Base-by-base conservation (phyloP, 2,113 vertebrate genomes). In the Rattus norvegicus region DNA sequence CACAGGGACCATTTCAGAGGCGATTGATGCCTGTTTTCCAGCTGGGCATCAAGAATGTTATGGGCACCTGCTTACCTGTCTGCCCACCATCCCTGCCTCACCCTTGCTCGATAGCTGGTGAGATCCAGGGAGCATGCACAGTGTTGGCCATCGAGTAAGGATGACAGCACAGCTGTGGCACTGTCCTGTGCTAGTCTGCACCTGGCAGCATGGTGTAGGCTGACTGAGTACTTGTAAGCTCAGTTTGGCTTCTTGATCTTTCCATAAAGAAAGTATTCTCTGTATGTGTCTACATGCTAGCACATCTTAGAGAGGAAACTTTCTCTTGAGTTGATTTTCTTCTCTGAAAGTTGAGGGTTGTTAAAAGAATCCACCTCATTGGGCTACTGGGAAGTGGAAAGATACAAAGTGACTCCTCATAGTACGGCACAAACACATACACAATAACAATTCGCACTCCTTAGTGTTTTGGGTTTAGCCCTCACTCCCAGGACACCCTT, bases 71-170 rank as follows among this genome's bases (percentile, higher is more conserved):
- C 10, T 28, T 13, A 54, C 43, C 5, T 54, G 52, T 54, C 52
- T 54, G 52, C 52, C 7, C 52, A 54, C 52, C 52, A 11, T 54
- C 52, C 52, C 22, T 0, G 0, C 24, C 1, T 9, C 0, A 26
- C 19, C 5, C 54, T 43, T 54, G 65, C 39, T 75, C 24, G 0
- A 4, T 22, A 12, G n/a, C 30, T 56, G 43, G 0, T 14, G 4
- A 47, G 63, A 12, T 43, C 17, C 5, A 13, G 7, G 33, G 11
- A 54, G 11, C 52, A 54, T 54, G 52, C 11, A 11, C 11, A n/a
- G 13, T 1, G 4, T 28, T 3, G 39, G 69, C 19, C 26, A 20
- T 30, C 24, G 56, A 11, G 5, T 26, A 22, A 61, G 75, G 22
- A 11, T 10, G 26, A 5, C 4, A 9, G 19, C 19, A 28, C 0